These are phyloP conservation scores for Heliconius aoede DNA, from an alignment of 2,888 invertebrate genomes.

Conservation along the genomic window DNA sequence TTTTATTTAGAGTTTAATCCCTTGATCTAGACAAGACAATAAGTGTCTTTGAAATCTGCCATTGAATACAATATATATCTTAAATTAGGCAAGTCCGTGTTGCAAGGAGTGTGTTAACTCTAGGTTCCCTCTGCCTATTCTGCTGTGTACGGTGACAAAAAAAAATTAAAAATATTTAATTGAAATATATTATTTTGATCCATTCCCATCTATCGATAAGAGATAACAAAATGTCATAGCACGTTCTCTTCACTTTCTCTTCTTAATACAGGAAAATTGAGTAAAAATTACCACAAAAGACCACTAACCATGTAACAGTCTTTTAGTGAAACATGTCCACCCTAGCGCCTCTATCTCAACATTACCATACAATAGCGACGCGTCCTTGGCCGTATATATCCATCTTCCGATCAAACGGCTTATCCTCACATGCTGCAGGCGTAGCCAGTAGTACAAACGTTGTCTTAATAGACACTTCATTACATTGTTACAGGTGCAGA, in stretches of 20 bases:
- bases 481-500: background rate
- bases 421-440: constrained; percentile 43
- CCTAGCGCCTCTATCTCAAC: constrained; percentile 51
- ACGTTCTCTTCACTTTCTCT: no score
- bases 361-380: constrained; percentile 62
- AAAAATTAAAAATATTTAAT: background rate
- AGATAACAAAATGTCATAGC: no score
- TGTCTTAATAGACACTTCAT: background rate
- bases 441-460: constrained; percentile 43
- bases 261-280: no score
- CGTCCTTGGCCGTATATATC: constrained; percentile 59
- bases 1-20: no score
- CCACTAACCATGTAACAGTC: background rate
- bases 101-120: background rate
- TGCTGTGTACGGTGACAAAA: background rate
- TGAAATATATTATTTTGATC: background rate
- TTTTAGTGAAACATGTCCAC: constrained; percentile 49
- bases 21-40: no score
- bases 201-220: no score
- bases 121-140: background rate
- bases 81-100: background rate
- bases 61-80: no score
- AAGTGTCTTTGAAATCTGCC: no score
- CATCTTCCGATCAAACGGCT: constrained; percentile 61
- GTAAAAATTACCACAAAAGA: background rate